Percentiles rank a stretch among this genome's conserved stretches.
Conservation (phyloP, 2,113 vertebrate species). For the Bos javanicus region DNA sequence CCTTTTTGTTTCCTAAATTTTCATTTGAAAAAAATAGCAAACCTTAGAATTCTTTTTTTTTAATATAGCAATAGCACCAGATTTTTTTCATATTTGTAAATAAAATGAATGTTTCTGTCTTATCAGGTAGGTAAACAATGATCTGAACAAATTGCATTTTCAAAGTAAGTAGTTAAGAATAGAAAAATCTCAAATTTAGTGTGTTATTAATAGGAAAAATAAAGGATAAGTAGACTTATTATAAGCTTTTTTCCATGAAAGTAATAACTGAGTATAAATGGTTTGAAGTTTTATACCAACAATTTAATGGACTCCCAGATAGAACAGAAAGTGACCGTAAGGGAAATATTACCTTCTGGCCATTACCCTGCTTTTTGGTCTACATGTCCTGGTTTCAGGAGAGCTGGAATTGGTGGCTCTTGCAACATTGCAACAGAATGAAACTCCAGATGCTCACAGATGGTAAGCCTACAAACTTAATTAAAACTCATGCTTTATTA, state of each 20-base stretch:
- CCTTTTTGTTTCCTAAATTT: background rate
- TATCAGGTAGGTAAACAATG: background rate
- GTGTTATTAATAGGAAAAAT: background rate
- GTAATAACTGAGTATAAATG: background rate
- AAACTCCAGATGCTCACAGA: conserved; percentile 72
- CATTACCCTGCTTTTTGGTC: background rate
- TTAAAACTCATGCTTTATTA: conserved; percentile 73
- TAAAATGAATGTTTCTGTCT: background rate
- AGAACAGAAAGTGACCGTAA: background rate
- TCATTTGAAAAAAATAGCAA: background rate
- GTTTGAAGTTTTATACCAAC: background rate
- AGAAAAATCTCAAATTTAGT: background rate
- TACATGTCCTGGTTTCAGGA: background rate
- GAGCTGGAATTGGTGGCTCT: background rate
- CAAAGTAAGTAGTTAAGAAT: background rate
- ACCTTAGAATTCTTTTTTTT: background rate
- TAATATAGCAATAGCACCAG: background rate
- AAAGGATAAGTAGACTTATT: background rate
- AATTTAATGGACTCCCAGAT: background rate
- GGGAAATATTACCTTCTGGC: background rate
- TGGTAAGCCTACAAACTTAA: conserved; percentile 68
- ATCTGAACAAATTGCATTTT: background rate
- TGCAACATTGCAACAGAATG: conserved; percentile 48
- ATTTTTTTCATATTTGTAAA: background rate
- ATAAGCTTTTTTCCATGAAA: background rate